Base-by-base conservation (phyloP, 2,797 vertebrate genomes). In the Neosilurus hyrtlii region DNA sequence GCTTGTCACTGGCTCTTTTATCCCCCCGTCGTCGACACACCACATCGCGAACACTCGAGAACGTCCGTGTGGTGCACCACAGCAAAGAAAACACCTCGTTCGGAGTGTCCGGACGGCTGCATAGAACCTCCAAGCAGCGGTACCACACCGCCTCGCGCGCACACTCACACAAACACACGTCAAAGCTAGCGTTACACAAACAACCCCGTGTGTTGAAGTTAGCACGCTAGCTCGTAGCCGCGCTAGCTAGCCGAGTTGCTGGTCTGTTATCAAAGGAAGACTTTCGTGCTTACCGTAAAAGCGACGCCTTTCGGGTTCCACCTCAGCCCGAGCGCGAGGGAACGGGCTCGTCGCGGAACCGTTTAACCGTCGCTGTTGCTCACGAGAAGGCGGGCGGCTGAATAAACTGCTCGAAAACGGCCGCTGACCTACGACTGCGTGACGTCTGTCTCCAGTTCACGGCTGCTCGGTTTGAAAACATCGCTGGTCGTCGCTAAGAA, bases 401-500 rank as follows among this genome's bases (percentile, higher is more conserved):
- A 54, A 37, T 24, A 68, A 63, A 61, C 56, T 37, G 81, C 24
- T 66, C 22, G 24, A 63, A 72, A 88, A 37, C n/a, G 92, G 89
- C 90, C 90, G 88, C 91, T 90, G 37, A 90, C 88, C 92, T 91
- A 91, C 91, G 91, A 90, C 92, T 86, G 92, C 77, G 91, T 94
- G 91, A 92, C 94, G 94, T 93, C 92, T 91, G 89, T 91, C 35
- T 71, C 86, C 86, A 88, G 89, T 82, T 87, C 77, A 77, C 76
- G 84, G 91, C 89, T 89, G 16, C 43, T 43, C 92, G 89, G 90
- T 89, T 93, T 95, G 94, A 95, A 95, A 95, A 95, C 95, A 95
- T 94, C 93, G 84, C 90, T 89, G 87, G 90, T 91, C 89, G 93
- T 92, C 92, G 92, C 92, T 89, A 89, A 94, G 93, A 94, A 92